Conservation (phyloP, 2,797 vertebrate genomes). For the Pipistrellus pipistrellus region DNA sequence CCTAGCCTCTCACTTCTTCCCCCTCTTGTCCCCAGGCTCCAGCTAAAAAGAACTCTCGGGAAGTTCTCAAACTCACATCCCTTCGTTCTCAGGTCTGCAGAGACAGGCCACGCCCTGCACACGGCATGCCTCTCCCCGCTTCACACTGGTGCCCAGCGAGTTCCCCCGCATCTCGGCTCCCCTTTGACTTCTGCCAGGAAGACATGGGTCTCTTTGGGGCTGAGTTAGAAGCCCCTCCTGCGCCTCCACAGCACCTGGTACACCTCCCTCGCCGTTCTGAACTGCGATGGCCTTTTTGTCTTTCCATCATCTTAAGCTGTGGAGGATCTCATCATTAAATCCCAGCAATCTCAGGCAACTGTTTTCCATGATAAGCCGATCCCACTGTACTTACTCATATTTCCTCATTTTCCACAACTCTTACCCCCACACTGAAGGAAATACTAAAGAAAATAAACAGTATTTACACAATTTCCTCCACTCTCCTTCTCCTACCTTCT, state of each 20-base stretch:
- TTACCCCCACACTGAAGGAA: conserved; percentile 8
- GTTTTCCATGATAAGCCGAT: not conserved
- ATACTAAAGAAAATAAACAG: not conserved
- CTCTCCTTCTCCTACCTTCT: not conserved
- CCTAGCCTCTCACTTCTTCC: not conserved
- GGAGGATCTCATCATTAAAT: conserved; percentile 10
- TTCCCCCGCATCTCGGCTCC: not conserved
- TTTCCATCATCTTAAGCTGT: not conserved
- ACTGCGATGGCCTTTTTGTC: not conserved
- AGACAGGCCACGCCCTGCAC: not conserved
- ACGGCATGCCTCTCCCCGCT: not conserved
- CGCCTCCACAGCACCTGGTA: not conserved
- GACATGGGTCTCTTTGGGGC: not conserved
- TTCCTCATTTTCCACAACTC: not conserved
- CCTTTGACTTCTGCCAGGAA: not conserved
- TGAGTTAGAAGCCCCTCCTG: not conserved
- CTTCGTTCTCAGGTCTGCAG: not conserved
- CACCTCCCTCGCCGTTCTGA: not conserved
- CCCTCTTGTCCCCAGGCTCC: not conserved
- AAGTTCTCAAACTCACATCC: not conserved
- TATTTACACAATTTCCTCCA: not conserved
- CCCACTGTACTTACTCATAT: not conserved
- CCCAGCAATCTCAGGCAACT: not conserved
- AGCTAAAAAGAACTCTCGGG: not conserved
- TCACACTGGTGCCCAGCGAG: not conserved